Base-by-base conservation (phyloP, 2,797 vertebrate genomes). In the Gymnocypris eckloni region DNA sequence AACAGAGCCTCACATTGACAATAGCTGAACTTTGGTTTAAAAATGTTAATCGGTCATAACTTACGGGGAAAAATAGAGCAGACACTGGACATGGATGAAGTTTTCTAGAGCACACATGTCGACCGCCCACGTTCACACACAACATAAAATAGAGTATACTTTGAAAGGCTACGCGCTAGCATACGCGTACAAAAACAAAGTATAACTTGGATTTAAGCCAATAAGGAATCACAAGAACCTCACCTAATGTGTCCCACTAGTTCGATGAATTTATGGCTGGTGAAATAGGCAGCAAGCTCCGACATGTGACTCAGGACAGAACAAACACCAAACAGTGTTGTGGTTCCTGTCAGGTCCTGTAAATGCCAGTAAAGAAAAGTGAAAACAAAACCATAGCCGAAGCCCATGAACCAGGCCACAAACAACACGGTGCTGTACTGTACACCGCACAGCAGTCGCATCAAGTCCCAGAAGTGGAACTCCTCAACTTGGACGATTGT, bases 321-420 rank as follows among this genome's bases (percentile, higher is more conserved):
- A 91, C 98, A 99, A 92, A 99, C 94, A 0, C 98, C 98, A n/a
- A 99, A 99, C 79, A 99, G 96, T 0, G 98, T 99, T 81, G 97
- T 96, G 4, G 97, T 97, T 11, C 98, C 98, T 0, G 97, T 94
- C 88, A 99, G 94, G 88, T 99, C 98, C 93, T 98, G 94, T 89
- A 99, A 88, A 90, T 99, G 98, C 98, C 98, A 99, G 93, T 97
- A 99, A 59, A 99, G 96, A 91, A 99, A 99, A 87, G 96, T 99
- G 93, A 99, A 99, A 81, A 99, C 97, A 41, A 98, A 99, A 90
- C 98, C 98, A 3, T 99, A 99, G 3, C 98, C 97, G 61, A 99
- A 99, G 2, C 98, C 98, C 98, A 99, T 99, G 92, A 99, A 99
- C 98, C 98, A 99, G 1, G 98, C 98, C 59, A 99, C 98, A 0